These are phyloP conservation scores for Drosophila micromelanica DNA, from an alignment of 1,140 invertebrate genomes.

Conservation along the genomic window DNA sequence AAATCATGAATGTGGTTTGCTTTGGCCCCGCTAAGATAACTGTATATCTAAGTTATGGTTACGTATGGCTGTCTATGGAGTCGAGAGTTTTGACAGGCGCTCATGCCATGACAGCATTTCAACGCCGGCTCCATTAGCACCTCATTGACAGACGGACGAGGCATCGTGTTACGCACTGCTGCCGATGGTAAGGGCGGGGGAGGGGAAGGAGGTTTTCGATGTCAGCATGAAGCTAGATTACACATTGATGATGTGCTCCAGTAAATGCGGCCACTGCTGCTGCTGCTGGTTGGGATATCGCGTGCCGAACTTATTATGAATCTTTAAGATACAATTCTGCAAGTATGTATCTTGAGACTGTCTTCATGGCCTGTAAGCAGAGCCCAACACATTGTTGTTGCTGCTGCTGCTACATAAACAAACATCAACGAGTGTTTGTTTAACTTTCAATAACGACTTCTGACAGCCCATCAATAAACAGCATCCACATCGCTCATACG, in stretches of 20 bases:
- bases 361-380: slow-evolving; percentile 35
- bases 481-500: slow-evolving; percentile 44
- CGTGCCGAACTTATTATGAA: slow-evolving; percentile 63
- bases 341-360: slow-evolving; percentile 26
- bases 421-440: slow-evolving; percentile 50
- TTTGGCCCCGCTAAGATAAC: slow-evolving; percentile 38
- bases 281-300: slow-evolving; percentile 47
- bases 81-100: neutral
- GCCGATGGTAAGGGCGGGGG: neutral
- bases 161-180: slow-evolving; percentile 61
- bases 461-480: slow-evolving; percentile 68
- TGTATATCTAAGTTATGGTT: slow-evolving; percentile 60
- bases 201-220: slow-evolving; percentile 1
- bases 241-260: slow-evolving; percentile 56
- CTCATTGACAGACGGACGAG: slow-evolving; percentile 61
- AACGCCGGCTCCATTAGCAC: slow-evolving; percentile 68
- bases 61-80: slow-evolving; percentile 8
- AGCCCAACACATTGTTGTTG: slow-evolving; percentile 20
- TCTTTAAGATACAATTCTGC: slow-evolving; percentile 48
- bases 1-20: slow-evolving; percentile 52
- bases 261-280: slow-evolving; percentile 27
- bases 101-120: slow-evolving; percentile 51
- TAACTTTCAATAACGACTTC: slow-evolving; percentile 47
- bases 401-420: slow-evolving; percentile 15
- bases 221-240: slow-evolving; percentile 30